Evolutionary conservation across 2,113 vertebrate species (phyloP).

Genomic region (Monarcha castaneiventris): DNA sequence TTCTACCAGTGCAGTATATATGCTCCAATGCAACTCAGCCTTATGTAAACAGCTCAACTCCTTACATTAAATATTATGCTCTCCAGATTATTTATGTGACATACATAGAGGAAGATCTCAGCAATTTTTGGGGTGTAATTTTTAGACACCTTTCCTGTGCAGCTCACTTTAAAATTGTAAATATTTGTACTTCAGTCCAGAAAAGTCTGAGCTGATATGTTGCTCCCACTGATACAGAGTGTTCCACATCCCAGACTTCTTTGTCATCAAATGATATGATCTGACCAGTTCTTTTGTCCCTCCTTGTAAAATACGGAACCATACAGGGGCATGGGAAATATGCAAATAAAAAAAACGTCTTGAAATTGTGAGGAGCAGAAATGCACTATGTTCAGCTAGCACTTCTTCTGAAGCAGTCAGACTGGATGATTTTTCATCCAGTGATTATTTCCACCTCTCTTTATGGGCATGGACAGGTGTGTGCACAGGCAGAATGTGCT

Average conservation of each 20-base stretch:
- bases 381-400: neutral
- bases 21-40: neutral
- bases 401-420: neutral
- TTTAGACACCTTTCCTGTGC: neutral
- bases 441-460: neutral
- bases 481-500: neutral
- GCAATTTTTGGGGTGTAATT: neutral
- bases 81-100: constrained; percentile 42
- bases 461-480: neutral
- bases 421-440: neutral
- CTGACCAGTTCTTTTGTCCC: neutral
- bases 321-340: neutral
- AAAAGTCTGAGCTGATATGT: neutral
- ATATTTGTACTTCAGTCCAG: neutral
- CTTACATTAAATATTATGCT: constrained; percentile 41
- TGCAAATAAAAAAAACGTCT: neutral
- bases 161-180: neutral
- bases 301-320: neutral
- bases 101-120: neutral
- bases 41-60: constrained; percentile 3
- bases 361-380: neutral
- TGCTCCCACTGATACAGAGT: neutral
- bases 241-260: neutral
- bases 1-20: neutral
- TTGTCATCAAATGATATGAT: neutral